These are phyloP conservation scores for Lepilemur ruficaudatus DNA, from an alignment of 2,797 vertebrate species.

Conservation along the genomic window DNA sequence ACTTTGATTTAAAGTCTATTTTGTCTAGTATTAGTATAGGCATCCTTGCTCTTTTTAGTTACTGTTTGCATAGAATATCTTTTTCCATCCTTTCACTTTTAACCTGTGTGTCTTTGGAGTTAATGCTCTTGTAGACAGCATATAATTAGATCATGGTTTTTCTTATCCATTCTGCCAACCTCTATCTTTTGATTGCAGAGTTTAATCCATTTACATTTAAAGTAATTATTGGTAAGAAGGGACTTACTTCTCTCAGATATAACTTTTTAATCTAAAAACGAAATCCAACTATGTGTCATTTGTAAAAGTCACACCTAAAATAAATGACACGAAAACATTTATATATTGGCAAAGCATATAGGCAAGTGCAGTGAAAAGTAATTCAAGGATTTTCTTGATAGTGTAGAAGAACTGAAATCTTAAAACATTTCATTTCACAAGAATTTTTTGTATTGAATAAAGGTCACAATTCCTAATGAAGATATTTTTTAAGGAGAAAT, in stretches of 20 bases:
- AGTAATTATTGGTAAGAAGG: background rate
- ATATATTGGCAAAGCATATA: background rate
- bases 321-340: background rate
- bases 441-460: background rate
- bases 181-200: background rate
- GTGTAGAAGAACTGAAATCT: background rate
- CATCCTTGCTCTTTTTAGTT: background rate
- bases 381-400: background rate
- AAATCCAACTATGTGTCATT: background rate
- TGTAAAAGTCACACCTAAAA: background rate
- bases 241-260: background rate
- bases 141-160: background rate
- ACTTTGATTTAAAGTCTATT: background rate
- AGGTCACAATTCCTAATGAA: background rate
- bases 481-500: background rate
- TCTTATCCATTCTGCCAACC: background rate
- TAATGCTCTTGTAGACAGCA: background rate
- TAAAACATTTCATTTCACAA: background rate
- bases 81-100: background rate
- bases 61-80: background rate
- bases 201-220: background rate
- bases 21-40: background rate
- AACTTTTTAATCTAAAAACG: background rate
- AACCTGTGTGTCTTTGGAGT: background rate
- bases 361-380: background rate